Conservation (phyloP, 1,140 invertebrate genomes). For the Pseudoatta argentina region DNA sequence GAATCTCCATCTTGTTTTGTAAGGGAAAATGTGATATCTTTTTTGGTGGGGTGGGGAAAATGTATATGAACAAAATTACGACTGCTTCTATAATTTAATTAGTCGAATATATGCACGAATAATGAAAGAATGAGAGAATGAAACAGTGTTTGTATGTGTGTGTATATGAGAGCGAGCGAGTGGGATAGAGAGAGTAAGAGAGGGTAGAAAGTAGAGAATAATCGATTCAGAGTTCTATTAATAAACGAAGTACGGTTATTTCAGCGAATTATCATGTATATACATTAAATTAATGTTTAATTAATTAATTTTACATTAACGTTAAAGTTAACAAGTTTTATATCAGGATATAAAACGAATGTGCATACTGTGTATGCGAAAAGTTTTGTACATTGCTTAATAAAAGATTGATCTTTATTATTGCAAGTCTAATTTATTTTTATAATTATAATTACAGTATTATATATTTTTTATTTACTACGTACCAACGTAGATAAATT, state of each 20-base stretch:
- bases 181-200: constrained; percentile 21
- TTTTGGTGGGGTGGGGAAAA: neutral
- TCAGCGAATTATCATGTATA: constrained; percentile 61
- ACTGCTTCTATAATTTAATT: constrained; percentile 23
- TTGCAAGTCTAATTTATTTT: constrained; percentile 4
- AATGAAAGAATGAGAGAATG: neutral
- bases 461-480: neutral
- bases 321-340: constrained; percentile 69
- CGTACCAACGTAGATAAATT: neutral
- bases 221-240: constrained; percentile 73
- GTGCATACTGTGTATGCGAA: constrained; percentile 79
- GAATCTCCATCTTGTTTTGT: constrained; percentile 30
- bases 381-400: constrained; percentile 70
- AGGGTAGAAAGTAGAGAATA: constrained; percentile 14
- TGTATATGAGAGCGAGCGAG: neutral
- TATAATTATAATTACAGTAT: constrained; percentile 2
- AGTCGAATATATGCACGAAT: neutral
- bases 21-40: neutral
- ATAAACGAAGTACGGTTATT: constrained; percentile 67
- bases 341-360: constrained; percentile 65
- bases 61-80: constrained; percentile 11
- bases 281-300: constrained; percentile 64
- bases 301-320: constrained; percentile 71
- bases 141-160: neutral
- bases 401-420: constrained; percentile 57